A percentile compares a stretch with the other conserved stretches of the same genome.
Conservation (phyloP, 1,140 invertebrate genomes). For the Pomacea maculata region DNA sequence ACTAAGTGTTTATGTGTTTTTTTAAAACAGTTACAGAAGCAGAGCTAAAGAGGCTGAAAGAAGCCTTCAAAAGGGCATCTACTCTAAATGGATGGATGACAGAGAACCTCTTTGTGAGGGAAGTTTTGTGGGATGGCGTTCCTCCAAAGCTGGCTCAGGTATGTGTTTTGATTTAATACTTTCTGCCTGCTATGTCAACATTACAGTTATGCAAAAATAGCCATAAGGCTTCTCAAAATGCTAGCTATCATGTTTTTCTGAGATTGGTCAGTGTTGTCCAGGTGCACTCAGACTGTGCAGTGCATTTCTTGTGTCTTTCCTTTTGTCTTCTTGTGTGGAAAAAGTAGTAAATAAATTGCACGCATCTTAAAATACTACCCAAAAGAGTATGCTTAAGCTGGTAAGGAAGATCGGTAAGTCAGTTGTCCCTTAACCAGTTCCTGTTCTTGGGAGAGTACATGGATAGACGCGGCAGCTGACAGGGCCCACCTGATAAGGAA, state of each 20-base stretch:
- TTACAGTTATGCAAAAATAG: neutral
- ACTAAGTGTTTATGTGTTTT: constrained; percentile 52
- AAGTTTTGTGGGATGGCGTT: constrained; percentile 85
- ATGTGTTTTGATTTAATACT: constrained; percentile 19
- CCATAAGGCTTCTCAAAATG: neutral
- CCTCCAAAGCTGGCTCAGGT: constrained; percentile 80
- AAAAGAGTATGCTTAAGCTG: no score
- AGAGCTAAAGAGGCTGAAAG: constrained; percentile 81
- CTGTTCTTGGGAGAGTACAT: no score
- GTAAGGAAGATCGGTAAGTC: no score
- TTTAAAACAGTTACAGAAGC: constrained; percentile 77
- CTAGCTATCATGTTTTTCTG: neutral
- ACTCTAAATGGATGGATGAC: constrained; percentile 77
- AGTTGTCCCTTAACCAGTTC: no score
- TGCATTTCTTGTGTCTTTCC: no score
- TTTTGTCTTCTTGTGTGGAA: no score
- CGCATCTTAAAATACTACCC: no score
- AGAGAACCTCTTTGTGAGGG: constrained; percentile 78
- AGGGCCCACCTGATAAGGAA: no score
- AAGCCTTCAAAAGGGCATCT: constrained; percentile 84
- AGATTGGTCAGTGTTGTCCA: no score
- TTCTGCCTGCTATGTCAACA: neutral
- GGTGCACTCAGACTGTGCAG: no score
- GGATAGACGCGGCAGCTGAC: no score
- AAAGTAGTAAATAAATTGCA: no score